Percentiles rank a stretch among this genome's conserved stretches.
Conservation (phyloP, 2,113 vertebrate genomes). For the Calyptommatus sinebrachiatus region DNA sequence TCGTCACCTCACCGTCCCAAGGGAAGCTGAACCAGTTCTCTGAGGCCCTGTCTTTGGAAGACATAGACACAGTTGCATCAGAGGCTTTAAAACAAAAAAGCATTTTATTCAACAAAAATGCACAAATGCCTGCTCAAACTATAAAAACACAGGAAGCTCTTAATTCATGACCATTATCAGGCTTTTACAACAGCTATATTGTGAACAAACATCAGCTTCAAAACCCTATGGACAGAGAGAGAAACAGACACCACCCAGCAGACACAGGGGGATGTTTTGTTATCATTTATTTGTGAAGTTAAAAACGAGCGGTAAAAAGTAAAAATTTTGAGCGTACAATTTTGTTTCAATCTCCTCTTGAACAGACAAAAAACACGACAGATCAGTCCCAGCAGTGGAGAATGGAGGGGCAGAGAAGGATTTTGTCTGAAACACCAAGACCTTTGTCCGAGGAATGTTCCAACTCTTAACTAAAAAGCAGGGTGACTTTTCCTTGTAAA, state of each 20-base stretch:
- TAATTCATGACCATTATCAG: slow-evolving; percentile 53
- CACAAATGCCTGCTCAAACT: slow-evolving; percentile 46
- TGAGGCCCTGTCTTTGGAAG: slow-evolving; percentile 4
- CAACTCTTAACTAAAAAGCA: slow-evolving; percentile 66
- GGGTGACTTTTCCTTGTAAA: slow-evolving; percentile 65
- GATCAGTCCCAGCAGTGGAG: slow-evolving; percentile 61
- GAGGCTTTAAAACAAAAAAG: slow-evolving; percentile 57
- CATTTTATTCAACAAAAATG: slow-evolving; percentile 68
- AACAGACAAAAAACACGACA: slow-evolving; percentile 70
- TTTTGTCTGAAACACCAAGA: slow-evolving; percentile 49
- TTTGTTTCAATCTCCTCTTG: slow-evolving; percentile 64
- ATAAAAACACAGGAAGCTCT: slow-evolving; percentile 50
- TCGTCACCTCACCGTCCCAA: not conserved
- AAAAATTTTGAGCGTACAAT: slow-evolving; percentile 79
- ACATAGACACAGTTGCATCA: slow-evolving; percentile 41
- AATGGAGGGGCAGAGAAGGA: slow-evolving; percentile 8
- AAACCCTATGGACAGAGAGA: slow-evolving; percentile 37
- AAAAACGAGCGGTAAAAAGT: slow-evolving; percentile 96
- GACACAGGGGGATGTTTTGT: slow-evolving; percentile 65
- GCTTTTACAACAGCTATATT: slow-evolving; percentile 57
- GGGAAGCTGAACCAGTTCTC: not conserved
- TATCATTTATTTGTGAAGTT: slow-evolving; percentile 90
- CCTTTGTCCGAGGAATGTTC: slow-evolving; percentile 70
- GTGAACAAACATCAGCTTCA: slow-evolving; percentile 55
- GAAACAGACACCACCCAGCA: slow-evolving; percentile 58